Percentiles rank a stretch among this genome's conserved stretches.
phyloP scores from a whole-genome alignment of 2,888 invertebrate species.

The Pandemis cinnamomeana region DNA sequence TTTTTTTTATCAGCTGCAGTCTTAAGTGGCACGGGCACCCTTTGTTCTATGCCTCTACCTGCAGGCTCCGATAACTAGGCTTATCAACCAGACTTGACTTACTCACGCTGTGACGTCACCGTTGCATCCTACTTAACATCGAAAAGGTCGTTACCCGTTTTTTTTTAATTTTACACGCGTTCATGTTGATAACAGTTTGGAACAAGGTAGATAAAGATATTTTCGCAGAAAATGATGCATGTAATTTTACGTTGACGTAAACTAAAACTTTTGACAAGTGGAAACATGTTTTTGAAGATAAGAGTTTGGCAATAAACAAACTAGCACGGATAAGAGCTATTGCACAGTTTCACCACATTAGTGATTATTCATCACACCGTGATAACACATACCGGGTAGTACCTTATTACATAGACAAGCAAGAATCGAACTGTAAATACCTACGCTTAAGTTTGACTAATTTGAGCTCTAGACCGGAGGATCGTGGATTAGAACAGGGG shows the following conservation, averaged over 20 bases:
- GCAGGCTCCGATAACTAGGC: conserved; percentile 62
- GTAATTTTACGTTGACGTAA: neutral
- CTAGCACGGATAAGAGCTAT: neutral
- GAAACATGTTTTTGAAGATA: neutral
- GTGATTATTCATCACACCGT: neutral
- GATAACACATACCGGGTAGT: neutral
- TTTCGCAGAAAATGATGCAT: neutral
- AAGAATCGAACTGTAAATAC: neutral
- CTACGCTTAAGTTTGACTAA: too few relatives aligned
- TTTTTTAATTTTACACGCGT: conserved; percentile 1
- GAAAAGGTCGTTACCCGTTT: conserved; percentile 29
- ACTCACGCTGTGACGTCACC: conserved; percentile 66
- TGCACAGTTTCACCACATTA: neutral
- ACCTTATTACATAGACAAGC: neutral
- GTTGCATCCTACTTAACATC: conserved; percentile 41
- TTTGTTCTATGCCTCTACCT: conserved; percentile 60
- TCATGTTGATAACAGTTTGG: conserved; percentile 1
- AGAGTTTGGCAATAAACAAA: neutral
- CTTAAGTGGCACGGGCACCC: conserved; percentile 31
- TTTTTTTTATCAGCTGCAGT: conserved; percentile 33
- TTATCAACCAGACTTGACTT: conserved; percentile 66
- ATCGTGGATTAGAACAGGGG: too few relatives aligned
- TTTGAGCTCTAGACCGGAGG: too few relatives aligned
- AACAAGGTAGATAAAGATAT: neutral
- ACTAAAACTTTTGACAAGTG: neutral